phyloP scores from a whole-genome alignment of 2,888 invertebrate species.

The Vanessa cardui region DNA sequence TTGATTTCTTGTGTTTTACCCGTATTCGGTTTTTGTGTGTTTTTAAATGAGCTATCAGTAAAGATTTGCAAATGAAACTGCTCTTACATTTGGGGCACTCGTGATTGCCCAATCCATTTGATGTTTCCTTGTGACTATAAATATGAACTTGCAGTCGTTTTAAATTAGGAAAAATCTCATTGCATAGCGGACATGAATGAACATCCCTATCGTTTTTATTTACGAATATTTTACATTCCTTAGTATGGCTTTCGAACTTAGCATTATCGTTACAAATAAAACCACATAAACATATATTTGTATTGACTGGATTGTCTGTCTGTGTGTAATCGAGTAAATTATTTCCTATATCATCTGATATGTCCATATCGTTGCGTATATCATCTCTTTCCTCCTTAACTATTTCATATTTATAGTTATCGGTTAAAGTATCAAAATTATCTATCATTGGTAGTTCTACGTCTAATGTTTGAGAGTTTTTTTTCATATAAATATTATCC shows the following conservation, averaged over 20 bases:
- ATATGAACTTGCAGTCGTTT: not conserved
- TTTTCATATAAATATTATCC: slow-evolving; percentile 5
- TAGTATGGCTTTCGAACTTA: slow-evolving; percentile 18
- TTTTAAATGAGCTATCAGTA: slow-evolving; percentile 25
- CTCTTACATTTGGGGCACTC: slow-evolving; percentile 21
- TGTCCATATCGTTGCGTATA: slow-evolving; percentile 28
- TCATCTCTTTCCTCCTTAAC: slow-evolving; percentile 38
- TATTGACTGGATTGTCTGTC: not conserved
- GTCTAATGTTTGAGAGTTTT: slow-evolving; percentile 4
- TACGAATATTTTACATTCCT: slow-evolving; percentile 24
- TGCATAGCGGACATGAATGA: slow-evolving; percentile 27
- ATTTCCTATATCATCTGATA: slow-evolving; percentile 18
- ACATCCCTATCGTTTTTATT: not conserved
- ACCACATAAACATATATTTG: slow-evolving; percentile 23
- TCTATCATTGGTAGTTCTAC: slow-evolving; percentile 18
- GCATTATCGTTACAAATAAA: slow-evolving; percentile 13
- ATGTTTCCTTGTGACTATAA: slow-evolving; percentile 11
- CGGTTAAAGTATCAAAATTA: slow-evolving; percentile 9
- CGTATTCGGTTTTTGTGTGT: slow-evolving; percentile 22
- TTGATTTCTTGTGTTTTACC: slow-evolving; percentile 29
- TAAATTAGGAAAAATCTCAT: slow-evolving; percentile 18
- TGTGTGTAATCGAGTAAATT: not conserved
- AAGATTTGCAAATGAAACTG: slow-evolving; percentile 3
- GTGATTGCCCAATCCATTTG: slow-evolving; percentile 15
- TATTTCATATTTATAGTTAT: slow-evolving; percentile 15